phyloP scores from a whole-genome alignment of 1,140 invertebrate genomes.

The Asobara japonica region DNA sequence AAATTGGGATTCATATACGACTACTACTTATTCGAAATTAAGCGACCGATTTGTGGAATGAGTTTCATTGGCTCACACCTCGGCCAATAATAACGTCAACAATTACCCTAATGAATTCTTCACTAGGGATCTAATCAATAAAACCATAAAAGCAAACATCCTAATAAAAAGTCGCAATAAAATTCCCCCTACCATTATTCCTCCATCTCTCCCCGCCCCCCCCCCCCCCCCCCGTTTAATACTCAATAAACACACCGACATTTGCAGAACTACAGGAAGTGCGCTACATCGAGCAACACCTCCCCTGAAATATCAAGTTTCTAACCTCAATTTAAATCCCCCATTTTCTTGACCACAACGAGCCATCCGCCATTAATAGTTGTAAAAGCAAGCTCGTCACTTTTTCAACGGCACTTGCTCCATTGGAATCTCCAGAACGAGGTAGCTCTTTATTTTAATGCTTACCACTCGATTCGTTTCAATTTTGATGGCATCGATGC shows the following conservation, averaged over 20 bases:
- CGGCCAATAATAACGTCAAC: background rate
- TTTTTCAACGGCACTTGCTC: background rate
- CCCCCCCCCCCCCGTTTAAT: background rate
- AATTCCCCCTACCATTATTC: background rate
- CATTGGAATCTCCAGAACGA: background rate
- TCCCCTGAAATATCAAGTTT: background rate
- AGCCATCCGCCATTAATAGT: background rate
- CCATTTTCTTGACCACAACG: background rate
- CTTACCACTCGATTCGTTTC: slow-evolving; percentile 26
- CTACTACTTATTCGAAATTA: no score
- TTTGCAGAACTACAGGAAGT: background rate
- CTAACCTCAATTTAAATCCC: background rate
- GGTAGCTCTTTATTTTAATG: slow-evolving; percentile 30
- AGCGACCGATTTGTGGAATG: no score
- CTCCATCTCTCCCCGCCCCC: no score
- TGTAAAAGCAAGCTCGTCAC: background rate
- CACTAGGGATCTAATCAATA: background rate
- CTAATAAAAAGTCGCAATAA: background rate
- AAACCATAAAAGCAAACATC: background rate
- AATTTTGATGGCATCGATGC: slow-evolving; percentile 25
- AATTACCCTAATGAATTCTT: background rate
- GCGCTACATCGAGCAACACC: background rate
- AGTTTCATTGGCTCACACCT: no score
- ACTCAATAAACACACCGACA: background rate
- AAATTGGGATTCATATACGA: no score